Evolutionary conservation across 2,888 invertebrate genomes (phyloP), one percentile per base, ranked within the genome.

Genomic region (Cephus pulcher): DNA sequence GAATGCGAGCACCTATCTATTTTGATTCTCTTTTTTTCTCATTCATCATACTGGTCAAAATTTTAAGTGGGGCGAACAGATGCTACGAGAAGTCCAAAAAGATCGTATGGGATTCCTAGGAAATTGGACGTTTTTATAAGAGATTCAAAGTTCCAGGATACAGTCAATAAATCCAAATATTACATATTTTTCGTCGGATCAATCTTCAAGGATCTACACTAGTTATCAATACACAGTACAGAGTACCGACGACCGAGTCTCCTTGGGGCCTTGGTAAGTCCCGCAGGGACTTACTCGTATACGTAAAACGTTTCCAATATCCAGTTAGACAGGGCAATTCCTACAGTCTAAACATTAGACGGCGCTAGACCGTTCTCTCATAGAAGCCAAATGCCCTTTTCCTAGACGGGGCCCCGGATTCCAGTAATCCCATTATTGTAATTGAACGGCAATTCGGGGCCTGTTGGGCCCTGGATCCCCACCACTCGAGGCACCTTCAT

Each of bases 351-450:
- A 56, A 23, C 56, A 9, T 56, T 56, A 56, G 56, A 56, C 56
- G 56, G 56, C 56, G 56, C 56, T 56, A 56, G 56, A 9, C 56
- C 9, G 23, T 56, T 56, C 23, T 23, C 56, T 56, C 56, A 0
- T 56, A 56, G 56, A 56, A 56, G 23, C 56, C 23, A 15, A 56
- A 56, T 56, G 23, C 23, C 23, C 56, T 56, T 23, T 56, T 2
- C 56, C 56, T 2, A 56, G 23, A 23, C 6, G 23, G 23, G 56
- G 56, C 9, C 40, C 73, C 76, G 80, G 82, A 85, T 83, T 82
- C 80, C 83, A 82, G 82, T 84, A 84, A 84, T 84, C 83, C 84
- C 82, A 83, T 85, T 84, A 83, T 84, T 83, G 84, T 81, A 84
- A 82, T 82, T 83, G 81, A 80, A 81, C 83, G 82, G 81, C 82